Evolutionary conservation across 2,888 invertebrate genomes (phyloP), one percentile per base, ranked within the genome.

Genomic region (Athetis lepigone): DNA sequence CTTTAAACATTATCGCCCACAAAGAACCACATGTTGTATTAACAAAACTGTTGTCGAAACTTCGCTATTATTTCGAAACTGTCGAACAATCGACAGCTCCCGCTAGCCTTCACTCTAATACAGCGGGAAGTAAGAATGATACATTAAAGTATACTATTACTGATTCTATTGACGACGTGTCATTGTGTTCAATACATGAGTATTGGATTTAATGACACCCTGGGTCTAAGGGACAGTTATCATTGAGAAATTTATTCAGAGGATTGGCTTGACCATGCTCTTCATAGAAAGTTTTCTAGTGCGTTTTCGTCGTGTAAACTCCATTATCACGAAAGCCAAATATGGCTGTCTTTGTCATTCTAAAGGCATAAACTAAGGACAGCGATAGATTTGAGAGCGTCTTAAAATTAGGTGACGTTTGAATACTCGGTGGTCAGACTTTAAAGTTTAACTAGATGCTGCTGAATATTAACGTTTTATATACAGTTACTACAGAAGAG

Each of bases 51-150:
- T 18, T 56, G 5, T 25, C 36, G 11, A 8, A 13, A 1, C 19
- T 27, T 57, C 25, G 29, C 18, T 55, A 33, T 45, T 21, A 33
- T 6, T 25, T 27, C 4, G 6, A 55, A 56, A 8, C 1, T 21
- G 64, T 68, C 73, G 77, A 60, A 60, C 8, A 16, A 36, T 69
- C 52, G 40, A 33, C 7, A 60, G 29, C 58, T 57, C 54, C 75
- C 72, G 73, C 27, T 71, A 67, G 40, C 43, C 65, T 57, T 37
- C 63, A 37, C 36, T 27, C 54, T 78, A 81, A 85, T 81, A 79
- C 77, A 70, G 69, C 73, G 82, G 85, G 79, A 84, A 81, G 73
- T 51, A 43, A 62, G 85, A 85, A 88, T 84, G 82, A 85, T 86
- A 84, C 84, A 84, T 85, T 83, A 82, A 59, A 73, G 68, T 82